Conservation (phyloP, 1,140 invertebrate genomes). For the Adoxophyes honmai region DNA sequence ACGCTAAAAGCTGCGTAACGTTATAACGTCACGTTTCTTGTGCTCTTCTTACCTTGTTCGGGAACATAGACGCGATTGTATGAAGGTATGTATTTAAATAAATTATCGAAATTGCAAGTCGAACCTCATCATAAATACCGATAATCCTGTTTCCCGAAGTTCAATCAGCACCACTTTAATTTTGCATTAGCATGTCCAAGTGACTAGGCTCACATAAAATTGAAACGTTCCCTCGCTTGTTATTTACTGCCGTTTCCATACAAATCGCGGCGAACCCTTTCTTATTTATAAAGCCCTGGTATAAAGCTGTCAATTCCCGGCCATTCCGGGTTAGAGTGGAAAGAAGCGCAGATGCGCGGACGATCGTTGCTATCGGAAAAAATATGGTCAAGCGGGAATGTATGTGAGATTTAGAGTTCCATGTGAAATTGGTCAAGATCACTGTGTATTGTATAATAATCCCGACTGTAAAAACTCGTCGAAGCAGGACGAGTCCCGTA, state of each 20-base stretch:
- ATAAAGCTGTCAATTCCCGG: conserved; percentile 68
- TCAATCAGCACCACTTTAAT: conserved; percentile 24
- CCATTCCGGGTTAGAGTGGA: conserved; percentile 53
- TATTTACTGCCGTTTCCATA: conserved; percentile 39
- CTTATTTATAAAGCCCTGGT: conserved; percentile 39
- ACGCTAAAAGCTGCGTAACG: too few species aligned
- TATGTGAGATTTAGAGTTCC: too few species aligned
- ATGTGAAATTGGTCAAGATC: too few species aligned
- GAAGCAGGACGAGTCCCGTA: too few species aligned
- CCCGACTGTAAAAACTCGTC: too few species aligned
- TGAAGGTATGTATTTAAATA: too few species aligned
- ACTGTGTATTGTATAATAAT: too few species aligned
- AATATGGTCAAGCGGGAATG: conserved; percentile 6
- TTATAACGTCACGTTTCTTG: too few species aligned
- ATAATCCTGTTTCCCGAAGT: conserved; percentile 18
- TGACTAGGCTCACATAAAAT: conserved; percentile 26
- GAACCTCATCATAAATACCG: too few species aligned
- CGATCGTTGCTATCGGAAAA: conserved; percentile 57
- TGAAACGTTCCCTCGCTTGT: conserved; percentile 20
- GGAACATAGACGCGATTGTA: too few species aligned
- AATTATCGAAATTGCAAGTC: too few species aligned
- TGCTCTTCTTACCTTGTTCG: too few species aligned
- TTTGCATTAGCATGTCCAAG: conserved; percentile 25
- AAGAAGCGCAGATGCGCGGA: conserved; percentile 54
- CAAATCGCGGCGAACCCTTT: conserved; percentile 36